phyloP scores from a whole-genome alignment of 1,140 invertebrate species.

The Neuroterus valhalla region DNA sequence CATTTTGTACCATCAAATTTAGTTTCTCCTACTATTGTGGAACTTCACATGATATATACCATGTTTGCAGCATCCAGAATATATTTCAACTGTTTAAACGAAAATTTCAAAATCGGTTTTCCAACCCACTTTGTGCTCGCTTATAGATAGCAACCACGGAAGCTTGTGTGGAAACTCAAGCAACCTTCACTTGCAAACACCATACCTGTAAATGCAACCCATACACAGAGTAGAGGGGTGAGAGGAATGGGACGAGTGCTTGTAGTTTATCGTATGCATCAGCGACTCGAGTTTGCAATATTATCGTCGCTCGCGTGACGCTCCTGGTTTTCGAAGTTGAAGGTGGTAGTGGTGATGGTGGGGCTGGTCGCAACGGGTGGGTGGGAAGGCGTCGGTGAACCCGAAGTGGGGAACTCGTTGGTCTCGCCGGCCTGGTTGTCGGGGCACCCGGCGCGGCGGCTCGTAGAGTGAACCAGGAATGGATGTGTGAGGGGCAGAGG shows the following conservation, averaged over 20 bases:
- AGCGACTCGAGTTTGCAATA: slow-evolving; percentile 56
- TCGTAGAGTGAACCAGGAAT: slow-evolving; percentile 35
- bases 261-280: slow-evolving; percentile 62
- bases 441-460: slow-evolving; percentile 16
- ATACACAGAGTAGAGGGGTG: slow-evolving; percentile 5
- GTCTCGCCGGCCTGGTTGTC: slow-evolving; percentile 30
- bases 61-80: too few relatives aligned
- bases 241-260: slow-evolving; percentile 7
- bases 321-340: slow-evolving; percentile 57
- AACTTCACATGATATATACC: too few relatives aligned
- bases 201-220: slow-evolving; percentile 40
- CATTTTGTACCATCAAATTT: too few relatives aligned
- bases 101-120: too few relatives aligned
- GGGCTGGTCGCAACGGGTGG: slow-evolving; percentile 37
- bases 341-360: slow-evolving; percentile 23
- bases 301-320: slow-evolving; percentile 63
- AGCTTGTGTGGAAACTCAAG: slow-evolving; percentile 32
- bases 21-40: too few relatives aligned
- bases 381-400: slow-evolving; percentile 31
- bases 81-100: too few relatives aligned
- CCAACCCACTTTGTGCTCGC: too few relatives aligned
- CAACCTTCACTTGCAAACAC: slow-evolving; percentile 33
- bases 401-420: slow-evolving; percentile 10
- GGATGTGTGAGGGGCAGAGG: slow-evolving; percentile 19
- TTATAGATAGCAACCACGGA: background rate